phyloP scores from a whole-genome alignment of 2,797 vertebrate genomes.

The Sylvilagus floridanus region DNA sequence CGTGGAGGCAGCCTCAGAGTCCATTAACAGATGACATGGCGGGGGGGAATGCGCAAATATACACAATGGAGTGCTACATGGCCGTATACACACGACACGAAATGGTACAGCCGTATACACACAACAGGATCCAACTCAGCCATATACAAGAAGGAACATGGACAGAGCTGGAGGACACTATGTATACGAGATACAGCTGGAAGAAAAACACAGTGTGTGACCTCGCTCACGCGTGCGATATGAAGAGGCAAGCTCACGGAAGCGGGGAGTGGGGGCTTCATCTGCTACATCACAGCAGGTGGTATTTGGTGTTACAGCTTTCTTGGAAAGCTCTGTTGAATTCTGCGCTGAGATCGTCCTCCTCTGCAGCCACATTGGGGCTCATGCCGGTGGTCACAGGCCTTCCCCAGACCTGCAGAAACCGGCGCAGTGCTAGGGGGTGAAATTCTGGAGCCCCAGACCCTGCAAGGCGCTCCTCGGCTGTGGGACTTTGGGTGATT shows the following conservation, averaged over 20 bases:
- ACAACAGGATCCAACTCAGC: neutral
- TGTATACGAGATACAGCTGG: neutral
- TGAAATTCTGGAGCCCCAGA: neutral
- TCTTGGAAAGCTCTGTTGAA: neutral
- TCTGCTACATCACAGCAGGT: no score
- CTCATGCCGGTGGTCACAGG: neutral
- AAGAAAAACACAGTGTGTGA: neutral
- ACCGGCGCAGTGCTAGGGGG: fast-evolving
- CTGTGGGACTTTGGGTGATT: neutral
- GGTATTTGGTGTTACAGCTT: neutral
- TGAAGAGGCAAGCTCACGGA: neutral
- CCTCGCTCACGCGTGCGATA: neutral
- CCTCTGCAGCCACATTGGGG: fast-evolving
- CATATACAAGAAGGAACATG: neutral
- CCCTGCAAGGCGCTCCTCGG: neutral
- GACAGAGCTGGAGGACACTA: neutral
- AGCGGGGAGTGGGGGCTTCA: no score
- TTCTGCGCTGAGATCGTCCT: neutral
- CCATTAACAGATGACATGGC: neutral
- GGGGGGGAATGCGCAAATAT: no score
- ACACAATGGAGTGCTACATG: no score
- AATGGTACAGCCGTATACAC: no score
- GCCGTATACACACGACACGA: neutral
- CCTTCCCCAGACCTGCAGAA: neutral
- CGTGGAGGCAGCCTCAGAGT: no score